Percentiles rank a stretch among this genome's conserved stretches.
phyloP scores from a whole-genome alignment of 2,888 invertebrate species.

The Orthosia gracilis region DNA sequence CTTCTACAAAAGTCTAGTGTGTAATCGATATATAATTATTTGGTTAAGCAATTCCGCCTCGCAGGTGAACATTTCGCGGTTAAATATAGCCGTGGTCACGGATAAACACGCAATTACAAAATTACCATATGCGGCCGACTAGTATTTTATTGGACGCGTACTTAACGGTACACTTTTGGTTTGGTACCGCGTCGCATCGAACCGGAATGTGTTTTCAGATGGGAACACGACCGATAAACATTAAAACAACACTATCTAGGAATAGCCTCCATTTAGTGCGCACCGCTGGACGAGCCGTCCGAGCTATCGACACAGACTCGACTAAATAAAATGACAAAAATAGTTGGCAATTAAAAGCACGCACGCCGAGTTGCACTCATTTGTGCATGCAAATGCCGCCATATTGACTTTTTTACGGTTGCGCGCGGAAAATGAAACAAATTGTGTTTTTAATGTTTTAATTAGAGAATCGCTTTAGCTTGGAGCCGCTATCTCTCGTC shows the following conservation, averaged over 20 bases:
- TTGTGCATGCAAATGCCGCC: constrained; percentile 80
- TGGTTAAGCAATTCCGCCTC: constrained; percentile 73
- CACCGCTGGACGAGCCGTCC: constrained; percentile 17
- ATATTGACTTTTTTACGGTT: constrained; percentile 76
- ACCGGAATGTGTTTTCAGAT: constrained; percentile 71
- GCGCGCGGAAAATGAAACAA: constrained; percentile 77
- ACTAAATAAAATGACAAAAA: constrained; percentile 73
- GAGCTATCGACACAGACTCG: constrained; percentile 64
- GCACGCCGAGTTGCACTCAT: constrained; percentile 74
- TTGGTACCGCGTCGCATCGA: constrained; percentile 70
- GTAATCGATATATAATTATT: constrained; percentile 73
- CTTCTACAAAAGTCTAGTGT: constrained; percentile 54
- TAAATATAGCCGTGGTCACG: constrained; percentile 76
- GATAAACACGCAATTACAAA: constrained; percentile 84
- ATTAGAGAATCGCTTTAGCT: constrained; percentile 80
- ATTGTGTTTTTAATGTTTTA: constrained; percentile 85
- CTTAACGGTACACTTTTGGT: constrained; percentile 80
- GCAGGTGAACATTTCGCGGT: constrained; percentile 70
- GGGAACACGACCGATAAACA: constrained; percentile 67
- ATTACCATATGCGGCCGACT: constrained; percentile 82
- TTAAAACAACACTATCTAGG: constrained; percentile 71
- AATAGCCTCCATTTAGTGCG: constrained; percentile 66
- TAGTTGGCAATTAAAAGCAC: constrained; percentile 80
- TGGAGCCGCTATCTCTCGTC: constrained; percentile 78
- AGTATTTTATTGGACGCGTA: constrained; percentile 81